Evolutionary conservation across 2,888 invertebrate genomes (phyloP), one percentile per base, ranked within the genome.

Genomic region (Brenthis ino): DNA sequence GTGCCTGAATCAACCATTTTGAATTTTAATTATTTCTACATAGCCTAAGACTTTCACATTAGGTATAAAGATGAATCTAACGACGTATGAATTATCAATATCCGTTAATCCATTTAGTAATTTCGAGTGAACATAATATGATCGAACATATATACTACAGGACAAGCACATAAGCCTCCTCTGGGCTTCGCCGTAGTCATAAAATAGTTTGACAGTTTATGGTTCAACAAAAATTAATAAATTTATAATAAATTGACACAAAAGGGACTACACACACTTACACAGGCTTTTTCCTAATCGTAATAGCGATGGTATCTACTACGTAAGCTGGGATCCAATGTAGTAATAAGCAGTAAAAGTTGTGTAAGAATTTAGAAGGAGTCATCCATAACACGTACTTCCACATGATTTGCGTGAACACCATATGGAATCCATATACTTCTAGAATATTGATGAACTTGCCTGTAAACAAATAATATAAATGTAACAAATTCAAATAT

Each of bases 281-380:
- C 95, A 94, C 93, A 43, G 95, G 94, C 77, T 94, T 93, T 79
- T 93, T 95, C n/a, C 95, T 95, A 28, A 95, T 83, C 58, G 94
- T 83, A 0, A 94, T 72, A 0, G 92, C 88, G 0, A 93, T 80
- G 0, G 91, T 91, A 72, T 95, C 95, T 1, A 95, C 86, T 5
- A 95, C 75, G 65, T 95, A 91, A 0, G 95, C 95, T 0, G 95
- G 95, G 6, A 95, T 74, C 80, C 94, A 91, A 72, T 95, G 95
- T 20, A 95, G 80, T 64, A 95, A 88, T 72, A 28, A 95, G 92
- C 5, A 90, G 81, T 94, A 95, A 11, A 96, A 70, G 1, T 84
- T 80, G 77, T 95, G 94, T 6, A 94, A 61, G 69, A 94, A 91
- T 72, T 89, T 93, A 69, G 95, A 91, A 4, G 94, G 92, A 53